phyloP scores from a whole-genome alignment of 2,888 invertebrate genomes.

The Hirtodrosophila confusa region DNA sequence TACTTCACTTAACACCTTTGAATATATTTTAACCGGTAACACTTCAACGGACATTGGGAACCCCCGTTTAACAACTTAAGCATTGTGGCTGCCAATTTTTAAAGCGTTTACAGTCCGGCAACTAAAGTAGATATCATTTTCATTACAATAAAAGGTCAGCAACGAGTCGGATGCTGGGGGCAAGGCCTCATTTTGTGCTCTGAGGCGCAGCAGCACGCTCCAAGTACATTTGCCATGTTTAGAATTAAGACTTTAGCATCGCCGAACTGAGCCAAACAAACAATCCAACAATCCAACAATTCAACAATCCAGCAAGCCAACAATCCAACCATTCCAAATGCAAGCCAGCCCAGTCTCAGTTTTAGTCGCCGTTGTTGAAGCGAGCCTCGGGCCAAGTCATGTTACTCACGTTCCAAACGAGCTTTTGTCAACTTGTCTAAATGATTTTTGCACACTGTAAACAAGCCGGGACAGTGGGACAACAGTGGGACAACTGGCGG shows the following conservation, averaged over 20 bases:
- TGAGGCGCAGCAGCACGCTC: constrained; percentile 67
- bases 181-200: constrained; percentile 64
- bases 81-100: not conserved
- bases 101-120: constrained; percentile 5
- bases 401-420: constrained; percentile 83
- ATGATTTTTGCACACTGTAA: constrained; percentile 83
- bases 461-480: constrained; percentile 72
- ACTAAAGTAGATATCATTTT: constrained; percentile 47
- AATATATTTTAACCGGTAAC: not conserved
- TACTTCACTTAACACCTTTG: not conserved
- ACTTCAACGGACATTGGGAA: too few relatives aligned
- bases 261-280: constrained; percentile 33
- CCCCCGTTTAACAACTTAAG: not conserved
- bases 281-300: constrained; percentile 25
- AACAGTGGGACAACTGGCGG: constrained; percentile 27
- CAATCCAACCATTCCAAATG: constrained; percentile 47
- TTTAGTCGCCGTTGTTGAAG: constrained; percentile 16
- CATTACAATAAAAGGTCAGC: constrained; percentile 69
- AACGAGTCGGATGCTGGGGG: constrained; percentile 52
- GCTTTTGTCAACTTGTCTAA: constrained; percentile 83
- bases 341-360: constrained; percentile 29
- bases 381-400: constrained; percentile 75
- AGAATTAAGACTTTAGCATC: constrained; percentile 73
- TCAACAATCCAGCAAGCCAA: constrained; percentile 28
- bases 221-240: constrained; percentile 78